A percentile compares a stretch with the other conserved stretches of the same genome.
phyloP scores from a whole-genome alignment of 2,797 vertebrate genomes.

The Epinephelus awoara region DNA sequence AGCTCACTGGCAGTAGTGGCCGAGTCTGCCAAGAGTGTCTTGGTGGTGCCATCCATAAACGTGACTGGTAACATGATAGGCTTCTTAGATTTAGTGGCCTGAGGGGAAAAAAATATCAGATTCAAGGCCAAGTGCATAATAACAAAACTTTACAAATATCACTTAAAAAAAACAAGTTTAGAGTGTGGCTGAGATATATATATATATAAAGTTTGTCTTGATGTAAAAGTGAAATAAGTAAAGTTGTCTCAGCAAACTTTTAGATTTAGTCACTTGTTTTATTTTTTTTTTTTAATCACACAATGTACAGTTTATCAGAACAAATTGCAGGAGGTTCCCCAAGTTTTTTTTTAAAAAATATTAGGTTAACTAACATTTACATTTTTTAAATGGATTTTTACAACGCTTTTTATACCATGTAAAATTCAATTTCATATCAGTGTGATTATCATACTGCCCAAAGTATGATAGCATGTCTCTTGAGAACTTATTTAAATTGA shows the following conservation, averaged over 20 bases:
- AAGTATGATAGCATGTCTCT: neutral
- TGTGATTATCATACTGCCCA: neutral
- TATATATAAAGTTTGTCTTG: neutral
- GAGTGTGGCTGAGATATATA: too few species aligned
- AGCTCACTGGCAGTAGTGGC: constrained; percentile 96
- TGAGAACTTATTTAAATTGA: too few species aligned
- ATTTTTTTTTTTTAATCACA: neutral
- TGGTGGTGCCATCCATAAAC: constrained; percentile 98
- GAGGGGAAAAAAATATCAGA: neutral
- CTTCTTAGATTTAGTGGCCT: constrained; percentile 99
- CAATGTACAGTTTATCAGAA: too few species aligned
- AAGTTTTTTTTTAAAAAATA: neutral
- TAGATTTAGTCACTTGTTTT: neutral
- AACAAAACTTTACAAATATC: neutral
- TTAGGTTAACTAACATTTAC: too few species aligned
- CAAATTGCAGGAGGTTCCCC: too few species aligned
- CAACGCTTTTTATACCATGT: too few species aligned
- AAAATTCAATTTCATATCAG: neutral
- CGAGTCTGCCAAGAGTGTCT: constrained; percentile 94
- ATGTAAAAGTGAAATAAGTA: neutral
- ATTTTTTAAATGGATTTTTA: too few species aligned
- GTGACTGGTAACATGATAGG: constrained; percentile 98
- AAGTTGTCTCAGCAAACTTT: too few species aligned
- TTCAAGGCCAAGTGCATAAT: neutral
- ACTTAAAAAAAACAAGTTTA: neutral